Base-by-base conservation (phyloP, 2,888 invertebrate genomes). In the Bhutanitis thaidina region DNA sequence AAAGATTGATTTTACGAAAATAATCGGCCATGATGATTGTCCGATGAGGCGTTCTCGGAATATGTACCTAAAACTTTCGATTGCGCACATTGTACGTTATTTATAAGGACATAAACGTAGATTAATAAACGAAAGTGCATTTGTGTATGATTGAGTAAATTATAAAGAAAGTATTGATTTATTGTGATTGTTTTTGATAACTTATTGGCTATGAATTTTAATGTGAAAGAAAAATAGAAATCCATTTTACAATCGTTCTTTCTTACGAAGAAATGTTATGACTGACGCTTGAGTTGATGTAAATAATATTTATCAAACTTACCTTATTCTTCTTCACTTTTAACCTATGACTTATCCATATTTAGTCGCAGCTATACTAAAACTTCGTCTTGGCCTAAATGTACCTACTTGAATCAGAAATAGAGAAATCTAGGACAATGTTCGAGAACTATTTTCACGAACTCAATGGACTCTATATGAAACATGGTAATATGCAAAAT, bases 351-450 rank as follows among this genome's bases (percentile, higher is more conserved):
- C 47, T 12, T 34, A 30, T 27, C 47, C 20, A 40, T 40, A 40
- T 34, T 40, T n/a, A 47, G 39, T 30, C 14, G 8, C 41, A 16
- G n/a, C 10, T 36, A 13, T 43, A 30, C 36, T 37, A 30, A 30
- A 43, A 37, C 29, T 37, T 49, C 27, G 29, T 41, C 35, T 48
- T 41, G 30, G 13, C 37, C 36, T 36, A 30, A 49, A 32, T 37
- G 30, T 49, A 27, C 8, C 7, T 27, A 27, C 9, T 37, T 10
- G 14, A 16, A 20, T 43, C 36, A 49, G 35, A 41, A 48, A 48
- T 29, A 48, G 47, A 29, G 35, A 48, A 35, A 48, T 35, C 35
- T 48, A 16, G 41, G 41, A 49, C 48, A 27, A 27, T 8, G 13
- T n/a, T 12, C 16, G 29, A 15, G 20, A 43, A 35, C 16, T 15